Evolutionary conservation across 2,113 vertebrate species (phyloP).

Genomic region (Centropus bengalensis): DNA sequence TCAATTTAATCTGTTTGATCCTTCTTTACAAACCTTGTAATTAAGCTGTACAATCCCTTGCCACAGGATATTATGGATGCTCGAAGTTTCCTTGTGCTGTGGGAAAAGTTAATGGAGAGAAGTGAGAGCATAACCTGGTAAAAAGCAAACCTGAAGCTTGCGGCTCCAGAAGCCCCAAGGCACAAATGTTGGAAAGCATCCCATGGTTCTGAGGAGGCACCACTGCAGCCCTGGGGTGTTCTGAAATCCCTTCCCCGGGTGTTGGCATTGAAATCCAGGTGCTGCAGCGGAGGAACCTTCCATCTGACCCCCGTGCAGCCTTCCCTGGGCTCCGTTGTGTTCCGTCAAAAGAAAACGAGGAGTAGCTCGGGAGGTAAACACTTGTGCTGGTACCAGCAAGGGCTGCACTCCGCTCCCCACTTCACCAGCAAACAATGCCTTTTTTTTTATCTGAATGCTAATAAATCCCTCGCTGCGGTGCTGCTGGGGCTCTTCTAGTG

Average conservation of each 20-base stretch:
- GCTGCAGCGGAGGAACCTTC: neutral
- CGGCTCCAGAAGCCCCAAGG: neutral
- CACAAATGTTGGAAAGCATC: neutral
- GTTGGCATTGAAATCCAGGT: neutral
- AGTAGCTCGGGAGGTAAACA: slow-evolving; percentile 27
- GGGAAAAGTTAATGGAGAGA: slow-evolving; percentile 19
- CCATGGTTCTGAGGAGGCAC: neutral
- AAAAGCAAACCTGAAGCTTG: slow-evolving; percentile 9
- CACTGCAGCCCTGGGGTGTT: neutral
- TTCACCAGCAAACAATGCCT: slow-evolving; percentile 18
- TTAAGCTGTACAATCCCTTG: slow-evolving; percentile 48
- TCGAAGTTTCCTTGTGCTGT: neutral
- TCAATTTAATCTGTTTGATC: slow-evolving; percentile 8
- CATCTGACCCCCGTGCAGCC: neutral
- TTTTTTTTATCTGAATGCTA: slow-evolving; percentile 50
- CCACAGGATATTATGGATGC: neutral
- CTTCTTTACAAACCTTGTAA: slow-evolving; percentile 27
- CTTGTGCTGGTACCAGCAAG: neutral
- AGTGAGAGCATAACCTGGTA: slow-evolving; percentile 50
- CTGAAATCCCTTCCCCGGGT: neutral
- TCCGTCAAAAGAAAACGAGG: slow-evolving; percentile 15
- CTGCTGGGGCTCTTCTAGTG: slow-evolving; percentile 12
- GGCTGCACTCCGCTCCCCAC: neutral
- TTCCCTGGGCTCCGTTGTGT: neutral
- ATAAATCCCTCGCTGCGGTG: slow-evolving; percentile 39